phyloP scores from a whole-genome alignment of 2,113 vertebrate species.

The Poeciliopsis retropinna region DNA sequence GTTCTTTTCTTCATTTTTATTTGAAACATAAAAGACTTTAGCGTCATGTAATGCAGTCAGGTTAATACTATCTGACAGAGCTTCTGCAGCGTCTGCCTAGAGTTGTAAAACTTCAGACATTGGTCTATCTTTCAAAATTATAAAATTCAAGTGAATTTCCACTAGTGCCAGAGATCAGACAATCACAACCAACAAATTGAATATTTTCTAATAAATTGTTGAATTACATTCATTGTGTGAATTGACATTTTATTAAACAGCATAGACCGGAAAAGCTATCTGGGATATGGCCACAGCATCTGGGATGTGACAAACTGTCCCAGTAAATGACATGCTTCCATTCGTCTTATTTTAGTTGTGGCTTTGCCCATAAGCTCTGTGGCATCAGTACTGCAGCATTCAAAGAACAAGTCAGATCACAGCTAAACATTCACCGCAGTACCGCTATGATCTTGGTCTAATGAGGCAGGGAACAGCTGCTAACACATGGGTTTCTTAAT shows the following conservation, averaged over 20 bases:
- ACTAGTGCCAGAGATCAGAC: not conserved
- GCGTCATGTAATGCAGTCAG: not conserved
- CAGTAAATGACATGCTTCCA: constrained; percentile 16
- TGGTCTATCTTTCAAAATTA: not conserved
- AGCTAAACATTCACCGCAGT: constrained; percentile 27
- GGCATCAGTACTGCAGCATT: not conserved
- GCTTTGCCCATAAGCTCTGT: constrained; percentile 5
- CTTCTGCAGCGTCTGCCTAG: not conserved
- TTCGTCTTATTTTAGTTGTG: not conserved
- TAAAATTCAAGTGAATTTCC: not conserved
- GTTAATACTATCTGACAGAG: not conserved
- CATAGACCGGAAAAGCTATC: not conserved
- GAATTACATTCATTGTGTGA: not conserved
- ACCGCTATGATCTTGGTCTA: constrained; percentile 40
- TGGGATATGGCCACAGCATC: constrained; percentile 12
- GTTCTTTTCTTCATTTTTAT: not conserved
- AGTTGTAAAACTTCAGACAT: not conserved
- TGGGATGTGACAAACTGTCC: not conserved
- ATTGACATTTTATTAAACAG: not conserved
- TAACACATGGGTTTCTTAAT: constrained; percentile 62
- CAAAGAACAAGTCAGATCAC: constrained; percentile 21
- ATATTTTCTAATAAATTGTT: too few species aligned
- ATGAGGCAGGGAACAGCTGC: constrained; percentile 56
- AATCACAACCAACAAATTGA: not conserved
- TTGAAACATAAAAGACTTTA: constrained; percentile 11